Base-by-base conservation (phyloP, 2,113 vertebrate species). In the Hippoglossus stenolepis region DNA sequence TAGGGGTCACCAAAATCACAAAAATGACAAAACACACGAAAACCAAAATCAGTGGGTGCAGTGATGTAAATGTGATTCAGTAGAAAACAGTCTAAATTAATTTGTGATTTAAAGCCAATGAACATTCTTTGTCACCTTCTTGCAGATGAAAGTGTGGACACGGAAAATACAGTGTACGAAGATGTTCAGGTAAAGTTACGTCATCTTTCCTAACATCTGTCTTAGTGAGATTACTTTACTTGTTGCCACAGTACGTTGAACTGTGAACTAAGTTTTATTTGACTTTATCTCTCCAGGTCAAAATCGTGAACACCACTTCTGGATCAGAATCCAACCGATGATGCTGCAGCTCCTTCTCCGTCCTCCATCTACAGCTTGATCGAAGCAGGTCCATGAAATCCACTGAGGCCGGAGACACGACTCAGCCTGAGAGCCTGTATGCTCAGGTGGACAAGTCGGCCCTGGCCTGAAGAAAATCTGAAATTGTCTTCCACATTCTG, bases 231-330 rank as follows among this genome's bases (percentile, higher is more conserved):
- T 3, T 62, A 35, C 31, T 28, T 28, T 28, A 28, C 28, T 5
- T 28, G 28, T 28, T 28, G 28, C 4, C 28, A 28, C 28, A 28
- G 28, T 28, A 5, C 28, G 28, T n/a, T n/a, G n/a, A n/a, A n/a
- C n/a, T n/a, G n/a, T n/a, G n/a, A n/a, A n/a, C n/a, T n/a, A 28
- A 5, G 28, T 5, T 11, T 40, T 40, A 9, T 40, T 0, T 40
- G 38, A 40, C 38, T 40, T 47, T 47, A 2, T 21, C n/a, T 65
- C 64, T 59, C 3, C 7, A 85, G 83, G 0, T 0, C 0, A n/a
- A 0, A 4, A 0, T 3, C 3, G 2, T 0, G 15, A 0, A 0
- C 2, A n/a, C 20, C 2, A 26, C 4, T 0, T 24, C 17, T 0
- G 10, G 0, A 9, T 5, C 6, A 15, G 6, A 56, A 1, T 8